Base-by-base conservation (phyloP, 2,113 vertebrate genomes). In the Calonectris borealis region DNA sequence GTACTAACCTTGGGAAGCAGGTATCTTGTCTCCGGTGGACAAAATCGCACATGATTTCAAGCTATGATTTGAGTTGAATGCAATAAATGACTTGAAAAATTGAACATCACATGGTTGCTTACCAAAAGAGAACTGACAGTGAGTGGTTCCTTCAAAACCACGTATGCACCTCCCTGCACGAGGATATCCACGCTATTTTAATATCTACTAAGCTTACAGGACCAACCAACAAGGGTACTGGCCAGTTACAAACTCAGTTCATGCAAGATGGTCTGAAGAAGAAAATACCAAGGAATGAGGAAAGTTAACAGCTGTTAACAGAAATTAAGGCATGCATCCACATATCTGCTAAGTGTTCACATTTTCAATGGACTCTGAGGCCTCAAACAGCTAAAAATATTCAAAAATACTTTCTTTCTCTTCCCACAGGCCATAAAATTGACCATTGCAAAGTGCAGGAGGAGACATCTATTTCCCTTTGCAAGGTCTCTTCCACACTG, bases 331-430 rank as follows among this genome's bases (percentile, higher is more conserved):
- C 12, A 24, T 4, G 6, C 10, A 38, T 42, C 49, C 81, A 77
- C 6, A 0, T 34, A 38, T 27, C 40, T 69, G 34, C 25, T 29
- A 58, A 26, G 48, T 2, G 9, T 0, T 58, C 25, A 15, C 2
- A 54, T 48, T 89, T 52, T 48, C 46, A 24, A 16, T 2, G 26
- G 42, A 40, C 21, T 73, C 20, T 2, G 32, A 22, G 24, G 26
- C 46, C 26, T 66, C 38, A 49, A 87, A 64, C 5, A 70, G 18
- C 16, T 60, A 2, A 20, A 90, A 76, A 25, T 5, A 80, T 11
- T 57, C 8, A 21, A 55, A 20, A 40, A 22, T 2, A 34, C 9
- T 29, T 82, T 10, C 5, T 68, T 80, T 76, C 51, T 25, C 32
- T 24, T 80, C 49, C 54, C 46, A 2, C 14, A 13, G 31, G 49